Evolutionary conservation across 2,113 vertebrate genomes (phyloP).

Genomic region (Saccopteryx bilineata): DNA sequence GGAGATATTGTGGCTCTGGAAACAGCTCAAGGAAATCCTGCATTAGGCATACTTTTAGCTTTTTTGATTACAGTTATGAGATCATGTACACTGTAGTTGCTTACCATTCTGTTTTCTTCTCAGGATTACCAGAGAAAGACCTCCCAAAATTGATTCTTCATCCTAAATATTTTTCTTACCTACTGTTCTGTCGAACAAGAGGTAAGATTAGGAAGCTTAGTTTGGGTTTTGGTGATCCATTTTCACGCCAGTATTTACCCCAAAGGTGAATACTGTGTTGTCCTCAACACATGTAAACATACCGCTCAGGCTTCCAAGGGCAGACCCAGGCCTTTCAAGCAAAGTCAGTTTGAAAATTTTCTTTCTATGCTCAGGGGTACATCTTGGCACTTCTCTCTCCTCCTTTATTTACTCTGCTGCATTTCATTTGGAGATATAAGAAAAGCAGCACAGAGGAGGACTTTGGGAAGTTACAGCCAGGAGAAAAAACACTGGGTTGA

Average conservation of each 20-base stretch:
- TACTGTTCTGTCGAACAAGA: slow-evolving; percentile 6
- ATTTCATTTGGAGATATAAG: slow-evolving; percentile 23
- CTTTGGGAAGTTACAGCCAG: not conserved
- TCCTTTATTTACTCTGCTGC: not conserved
- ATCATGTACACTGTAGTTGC: no score
- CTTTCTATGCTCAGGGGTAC: not conserved
- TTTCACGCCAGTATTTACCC: not conserved
- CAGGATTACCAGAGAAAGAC: not conserved
- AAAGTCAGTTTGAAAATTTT: not conserved
- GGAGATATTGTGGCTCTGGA: not conserved
- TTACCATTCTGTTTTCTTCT: not conserved
- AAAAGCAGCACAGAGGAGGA: not conserved
- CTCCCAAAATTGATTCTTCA: not conserved
- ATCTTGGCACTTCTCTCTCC: not conserved
- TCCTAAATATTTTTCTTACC: not conserved
- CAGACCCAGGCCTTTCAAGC: not conserved
- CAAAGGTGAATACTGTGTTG: not conserved
- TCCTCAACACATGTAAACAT: not conserved
- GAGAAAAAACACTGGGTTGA: not conserved
- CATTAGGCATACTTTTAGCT: not conserved
- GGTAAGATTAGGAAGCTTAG: not conserved
- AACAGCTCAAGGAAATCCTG: not conserved
- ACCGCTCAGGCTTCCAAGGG: not conserved
- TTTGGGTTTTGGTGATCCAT: slow-evolving; percentile 5
- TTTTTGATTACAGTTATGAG: not conserved